Evolutionary conservation across 1,140 invertebrate genomes (phyloP), one percentile per base, ranked within the genome.

Genomic region (Globodera ellingtonae): DNA sequence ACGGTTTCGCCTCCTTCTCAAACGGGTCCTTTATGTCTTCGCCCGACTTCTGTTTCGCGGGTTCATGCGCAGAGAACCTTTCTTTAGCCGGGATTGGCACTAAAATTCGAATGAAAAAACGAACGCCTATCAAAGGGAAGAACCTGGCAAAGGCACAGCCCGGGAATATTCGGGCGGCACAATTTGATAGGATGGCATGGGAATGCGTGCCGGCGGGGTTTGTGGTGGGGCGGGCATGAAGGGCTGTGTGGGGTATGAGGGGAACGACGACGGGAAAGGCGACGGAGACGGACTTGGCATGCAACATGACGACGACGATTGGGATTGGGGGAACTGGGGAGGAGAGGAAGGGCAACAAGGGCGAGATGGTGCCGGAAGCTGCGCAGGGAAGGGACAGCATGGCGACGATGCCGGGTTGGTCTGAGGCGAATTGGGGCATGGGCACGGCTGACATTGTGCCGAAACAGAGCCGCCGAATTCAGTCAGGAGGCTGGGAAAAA

Each of bases 1-100:
- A 56, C 18, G 52, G 18, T 8, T 75, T 75, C 6, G 56, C 44
- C 65, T 75, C 72, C 52, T 75, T 75, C 8, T 75, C 72, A 21
- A 75, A 75, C n/a, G 72, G 72, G 46, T 75, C 72, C 21, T 75
- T 75, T 8, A 75, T 18, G 8, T 44, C 65, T 21, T 75, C 72
- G 35, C 9, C 52, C 15, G n/a, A 15, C 35, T n/a, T 75, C 52
- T 75, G 15, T 44, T 74, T 52, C 18, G 21, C 13, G 4, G 44
- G 24, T n/a, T 75, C 24, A 44, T 21, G 24, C 9, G 56, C 72
- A 56, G 65, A 35, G 6, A 75, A 75, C 21, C 48, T 75, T 56
- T 75, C 72, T 21, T 75, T 75, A 7, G 72, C 72, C 8, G 72
- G 48, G 18, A 75, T 75, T 44, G 72, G 72, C 56, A 62, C 44